These are phyloP conservation scores for Triplophysa yarkandensis DNA, from an alignment of 2,797 vertebrate species.

Conservation along the genomic window DNA sequence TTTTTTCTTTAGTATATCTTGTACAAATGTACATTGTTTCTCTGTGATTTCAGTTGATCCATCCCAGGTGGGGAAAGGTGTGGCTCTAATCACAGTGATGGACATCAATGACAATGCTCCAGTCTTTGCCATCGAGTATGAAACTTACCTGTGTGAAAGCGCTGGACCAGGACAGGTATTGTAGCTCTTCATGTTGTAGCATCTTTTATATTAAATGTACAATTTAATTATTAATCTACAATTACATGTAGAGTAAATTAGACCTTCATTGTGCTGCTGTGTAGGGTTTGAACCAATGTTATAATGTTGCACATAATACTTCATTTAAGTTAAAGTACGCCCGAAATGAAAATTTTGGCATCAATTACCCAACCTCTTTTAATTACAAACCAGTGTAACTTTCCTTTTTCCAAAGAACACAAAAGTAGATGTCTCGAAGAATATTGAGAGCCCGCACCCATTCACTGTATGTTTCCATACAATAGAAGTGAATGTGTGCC, in stretches of 20 bases:
- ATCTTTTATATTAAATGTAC: constrained; percentile 6
- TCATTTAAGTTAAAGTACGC: too few relatives aligned
- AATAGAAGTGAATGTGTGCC: too few relatives aligned
- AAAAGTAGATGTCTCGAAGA: too few relatives aligned
- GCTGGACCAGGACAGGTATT: constrained; percentile 80
- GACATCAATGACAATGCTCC: constrained; percentile 93
- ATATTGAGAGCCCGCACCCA: too few relatives aligned
- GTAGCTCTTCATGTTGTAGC: not conserved
- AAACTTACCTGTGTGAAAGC: constrained; percentile 86
- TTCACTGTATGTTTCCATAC: too few relatives aligned
- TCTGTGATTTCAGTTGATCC: constrained; percentile 76
- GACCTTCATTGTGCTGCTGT: not conserved
- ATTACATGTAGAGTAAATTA: not conserved
- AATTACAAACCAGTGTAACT: too few relatives aligned
- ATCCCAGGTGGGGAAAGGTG: constrained; percentile 84
- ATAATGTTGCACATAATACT: not conserved
- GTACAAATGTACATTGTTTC: not conserved
- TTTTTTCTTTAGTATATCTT: not conserved
- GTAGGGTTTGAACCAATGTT: constrained; percentile 2
- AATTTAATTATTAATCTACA: too few relatives aligned
- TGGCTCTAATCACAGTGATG: constrained; percentile 83
- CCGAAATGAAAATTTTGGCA: too few relatives aligned
- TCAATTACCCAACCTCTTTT: too few relatives aligned
- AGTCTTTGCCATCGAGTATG: constrained; percentile 83
- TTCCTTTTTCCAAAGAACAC: too few relatives aligned